Base-by-base conservation (phyloP, 1,140 invertebrate genomes). In the Cepaea nemoralis region DNA sequence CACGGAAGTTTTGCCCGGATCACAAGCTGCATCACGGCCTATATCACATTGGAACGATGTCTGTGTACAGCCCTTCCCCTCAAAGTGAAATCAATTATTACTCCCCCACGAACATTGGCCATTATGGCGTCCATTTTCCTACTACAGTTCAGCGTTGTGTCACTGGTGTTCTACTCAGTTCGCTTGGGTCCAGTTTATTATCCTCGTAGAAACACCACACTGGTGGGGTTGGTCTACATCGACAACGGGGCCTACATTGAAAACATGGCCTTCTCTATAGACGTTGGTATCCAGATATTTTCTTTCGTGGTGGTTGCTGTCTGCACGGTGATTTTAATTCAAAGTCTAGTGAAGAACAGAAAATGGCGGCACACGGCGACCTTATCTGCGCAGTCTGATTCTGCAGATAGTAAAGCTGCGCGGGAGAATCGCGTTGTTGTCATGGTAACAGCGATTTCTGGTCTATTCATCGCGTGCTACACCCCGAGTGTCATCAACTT, bases 21-120 rank as follows among this genome's bases (percentile, higher is more conserved):
- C 31, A 76, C 74, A 2, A 37, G 42, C 24, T 48, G 48, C 6
- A 76, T 76, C 74, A 76, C 74, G 1, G 70, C 70, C 37, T 73
- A 42, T 27, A 73, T 73, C 40, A 73, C 70, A 40, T 39, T 42
- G 10, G 70, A 73, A n/a, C 3, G 40, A n/a, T 73, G 70, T 42
- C 27, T 73, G 40, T 73, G 70, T 40, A 42, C n/a, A 27, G 14
- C 37, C 3, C 37, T 73, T 12, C 70, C 70, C 10, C 70, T 73
- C 8, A 73, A 73, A n/a, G 40, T 73, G 1, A 73, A 73, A n/a
- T 19, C 6, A 1, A 40, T 73, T 27, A 73, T 73, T 8, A 76
- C 74, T 14, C 6, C 74, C 6, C n/a, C 19, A 55, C 8, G 74
- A 39, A 76, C 74, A 3, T 19, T 33, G 12, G 40, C 5, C 12